Conservation (phyloP, 2,888 invertebrate genomes). For the Brenthis daphne region DNA sequence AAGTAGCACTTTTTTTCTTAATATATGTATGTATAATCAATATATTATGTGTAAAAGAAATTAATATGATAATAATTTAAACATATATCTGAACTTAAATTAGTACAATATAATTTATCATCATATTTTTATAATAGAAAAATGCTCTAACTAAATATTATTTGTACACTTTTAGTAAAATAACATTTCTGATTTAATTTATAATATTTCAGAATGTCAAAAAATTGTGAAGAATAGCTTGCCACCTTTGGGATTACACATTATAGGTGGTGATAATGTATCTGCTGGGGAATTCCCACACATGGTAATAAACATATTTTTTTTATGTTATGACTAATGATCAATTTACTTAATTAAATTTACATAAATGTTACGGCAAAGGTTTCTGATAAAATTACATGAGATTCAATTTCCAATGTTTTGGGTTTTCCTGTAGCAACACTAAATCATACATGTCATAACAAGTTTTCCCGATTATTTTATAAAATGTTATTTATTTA, state of each 20-base stretch:
- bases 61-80: too few species aligned
- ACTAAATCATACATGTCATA: too few species aligned
- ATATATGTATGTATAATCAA: neutral
- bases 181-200: neutral
- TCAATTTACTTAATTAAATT: neutral
- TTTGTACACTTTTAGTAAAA: neutral
- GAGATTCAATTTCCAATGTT: too few species aligned
- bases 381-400: too few species aligned
- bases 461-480: too few species aligned
- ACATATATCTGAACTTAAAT: too few species aligned
- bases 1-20: conserved; percentile 4
- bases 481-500: too few species aligned
- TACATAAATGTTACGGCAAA: neutral
- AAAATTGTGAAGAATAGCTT: conserved; percentile 55
- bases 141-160: too few species aligned
- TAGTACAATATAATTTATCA: too few species aligned
- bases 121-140: too few species aligned
- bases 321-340: neutral
- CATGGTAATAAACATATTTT: conserved; percentile 55
- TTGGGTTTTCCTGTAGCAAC: too few species aligned
- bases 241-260: conserved; percentile 59
- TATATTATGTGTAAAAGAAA: neutral
- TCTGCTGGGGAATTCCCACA: conserved; percentile 70
- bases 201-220: conserved; percentile 63
- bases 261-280: conserved; percentile 65